Percentiles rank a stretch among this genome's conserved stretches.
phyloP scores from a whole-genome alignment of 2,113 vertebrate species.

The Diphyllodes magnificus region DNA sequence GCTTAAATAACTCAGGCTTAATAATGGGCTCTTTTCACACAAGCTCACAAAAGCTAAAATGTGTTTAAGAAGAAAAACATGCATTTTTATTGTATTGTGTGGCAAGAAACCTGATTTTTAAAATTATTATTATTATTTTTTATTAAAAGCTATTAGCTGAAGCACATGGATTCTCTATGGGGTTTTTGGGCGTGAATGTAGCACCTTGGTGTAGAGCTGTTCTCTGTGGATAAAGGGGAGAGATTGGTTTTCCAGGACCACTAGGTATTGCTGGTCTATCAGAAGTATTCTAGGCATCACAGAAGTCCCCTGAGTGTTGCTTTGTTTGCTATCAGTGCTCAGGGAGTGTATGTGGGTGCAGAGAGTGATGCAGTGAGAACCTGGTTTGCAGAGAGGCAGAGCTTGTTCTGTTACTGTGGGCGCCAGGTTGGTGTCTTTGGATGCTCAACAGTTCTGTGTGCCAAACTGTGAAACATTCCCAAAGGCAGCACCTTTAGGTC shows the following conservation, averaged over 20 bases:
- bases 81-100: slow-evolving; percentile 19
- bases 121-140: neutral
- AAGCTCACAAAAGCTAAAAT: slow-evolving; percentile 20
- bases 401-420: neutral
- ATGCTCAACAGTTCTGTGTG: neutral
- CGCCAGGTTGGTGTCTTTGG: neutral
- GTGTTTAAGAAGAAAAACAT: slow-evolving; percentile 50
- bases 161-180: neutral
- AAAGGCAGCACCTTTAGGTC: neutral
- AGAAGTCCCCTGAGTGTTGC: neutral
- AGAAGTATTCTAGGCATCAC: neutral
- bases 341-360: neutral
- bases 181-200: neutral
- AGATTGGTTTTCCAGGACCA: neutral
- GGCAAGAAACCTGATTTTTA: neutral
- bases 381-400: neutral
- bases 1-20: slow-evolving; percentile 47
- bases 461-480: neutral
- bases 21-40: slow-evolving; percentile 59
- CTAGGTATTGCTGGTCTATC: neutral
- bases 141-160: neutral
- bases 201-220: neutral
- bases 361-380: neutral
- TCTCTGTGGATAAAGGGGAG: neutral
- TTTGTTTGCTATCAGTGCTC: neutral